Base-by-base conservation (phyloP, 2,113 vertebrate genomes). In the Desmodus rotundus region DNA sequence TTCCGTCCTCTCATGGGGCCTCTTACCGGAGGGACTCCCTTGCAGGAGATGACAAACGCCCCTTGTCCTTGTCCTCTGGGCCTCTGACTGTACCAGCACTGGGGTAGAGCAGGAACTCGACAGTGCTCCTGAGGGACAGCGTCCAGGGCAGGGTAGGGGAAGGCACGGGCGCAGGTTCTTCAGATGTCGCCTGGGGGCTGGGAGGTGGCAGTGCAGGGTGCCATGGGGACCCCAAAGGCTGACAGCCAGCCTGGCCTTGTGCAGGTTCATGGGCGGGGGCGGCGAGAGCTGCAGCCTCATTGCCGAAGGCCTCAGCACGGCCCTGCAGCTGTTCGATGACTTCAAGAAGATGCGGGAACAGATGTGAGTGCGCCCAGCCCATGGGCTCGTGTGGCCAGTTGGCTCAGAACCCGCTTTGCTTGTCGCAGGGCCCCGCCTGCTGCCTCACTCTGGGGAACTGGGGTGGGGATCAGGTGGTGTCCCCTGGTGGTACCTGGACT, bases 261-360 rank as follows among this genome's bases (percentile, higher is more conserved):
- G 14, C 73, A 99, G 99, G 98, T 99, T 99, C 96, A 99, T 99
- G 99, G 99, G 99, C 1, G 99, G 99, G 0, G 99, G 99, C 5
- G 99, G 99, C 0, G 99, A 99, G 97, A 99, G 99, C 98, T 99
- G 99, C 84, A 99, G 99, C 88, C 98, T 99, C 72, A 99, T 99
- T 2, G 99, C 99, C 0, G 99, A 99, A 86, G 99, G 99, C 0
- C 99, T 99, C 43, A 99, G 99, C 63, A 99, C 99, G 1, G 99
- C 99, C 31, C 98, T 99, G 97, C 99, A 99, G 98, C 99, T 99
- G 22, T 99, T 99, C 2, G 99, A 99, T 0, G 99, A 99, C 98
- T 99, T 99, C 93, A 99, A 99, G 98, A 99, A 99, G 97, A 99
- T 99, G 99, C 98, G 99, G 3, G 99, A 99, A 63, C 99, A 99